Conservation (phyloP, 2,797 vertebrate genomes). For the Vespertilio murinus region DNA sequence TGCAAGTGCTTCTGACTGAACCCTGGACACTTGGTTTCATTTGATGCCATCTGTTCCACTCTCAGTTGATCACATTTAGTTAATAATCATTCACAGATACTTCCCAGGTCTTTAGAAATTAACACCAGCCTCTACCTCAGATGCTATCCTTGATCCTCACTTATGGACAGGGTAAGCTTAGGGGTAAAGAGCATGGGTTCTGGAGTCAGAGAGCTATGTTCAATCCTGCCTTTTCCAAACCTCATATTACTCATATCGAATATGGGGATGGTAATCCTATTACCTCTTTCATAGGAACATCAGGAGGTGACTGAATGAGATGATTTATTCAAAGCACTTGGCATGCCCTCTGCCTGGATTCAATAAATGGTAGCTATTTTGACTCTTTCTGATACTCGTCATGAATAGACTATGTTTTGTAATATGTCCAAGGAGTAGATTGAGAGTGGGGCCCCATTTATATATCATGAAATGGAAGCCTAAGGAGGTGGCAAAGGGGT, state of each 20-base stretch:
- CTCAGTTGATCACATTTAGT: background rate
- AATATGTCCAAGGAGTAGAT: background rate
- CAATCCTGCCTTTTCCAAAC: background rate
- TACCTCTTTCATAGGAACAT: background rate
- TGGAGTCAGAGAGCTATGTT: background rate
- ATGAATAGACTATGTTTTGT: background rate
- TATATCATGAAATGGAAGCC: background rate
- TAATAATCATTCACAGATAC: conserved; percentile 20
- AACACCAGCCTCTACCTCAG: background rate
- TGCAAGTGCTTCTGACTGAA: background rate
- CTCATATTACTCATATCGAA: background rate
- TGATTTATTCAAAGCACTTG: background rate
- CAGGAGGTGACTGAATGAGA: background rate
- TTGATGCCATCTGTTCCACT: background rate
- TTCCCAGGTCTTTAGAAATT: background rate
- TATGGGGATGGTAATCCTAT: background rate
- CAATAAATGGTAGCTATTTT: background rate
- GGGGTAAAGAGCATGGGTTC: background rate
- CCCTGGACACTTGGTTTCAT: conserved; percentile 9
- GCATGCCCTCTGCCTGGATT: background rate
- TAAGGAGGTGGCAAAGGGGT: background rate
- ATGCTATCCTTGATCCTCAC: background rate
- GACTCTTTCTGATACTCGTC: background rate
- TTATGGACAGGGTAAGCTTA: background rate
- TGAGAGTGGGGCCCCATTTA: background rate